Evolutionary conservation across 2,888 invertebrate genomes (phyloP), one percentile per base, ranked within the genome.

Genomic region (Caenorhabditis sp.): DNA sequence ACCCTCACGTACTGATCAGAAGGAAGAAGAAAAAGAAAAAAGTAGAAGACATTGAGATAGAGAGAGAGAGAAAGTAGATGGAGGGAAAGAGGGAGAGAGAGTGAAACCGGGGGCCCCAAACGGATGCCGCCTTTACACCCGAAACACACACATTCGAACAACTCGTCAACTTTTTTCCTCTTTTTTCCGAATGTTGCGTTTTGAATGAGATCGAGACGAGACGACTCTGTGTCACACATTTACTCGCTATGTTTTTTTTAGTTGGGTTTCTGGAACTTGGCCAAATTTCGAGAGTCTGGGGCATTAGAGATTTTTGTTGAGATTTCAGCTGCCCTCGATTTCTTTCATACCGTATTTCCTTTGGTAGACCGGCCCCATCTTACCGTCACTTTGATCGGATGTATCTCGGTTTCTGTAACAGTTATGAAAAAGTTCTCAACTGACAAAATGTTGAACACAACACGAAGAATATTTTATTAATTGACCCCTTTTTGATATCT

Each of bases 41-140:
- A 19, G 38, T 2, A 44, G 16, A 38, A 38, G 12, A 38, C 38
- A 2, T 10, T 38, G 38, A 38, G 12, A 31, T 2, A 38, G 12
- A 35, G 4, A 10, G 38, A 38, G 38, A 38, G 38, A 66, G 51
- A 66, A 66, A 66, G 31, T 19, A 54, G 38, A n/a, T n/a, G n/a
- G n/a, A n/a, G n/a, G n/a, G 51, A 38, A 38, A 68, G n/a, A n/a
- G n/a, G n/a, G n/a, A n/a, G 19, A 22, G 26, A 54, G 38, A 68
- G 68, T 24, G 68, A 51, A 31, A 61, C 24, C 12, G 70, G 70
- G 56, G 31, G n/a, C n/a, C n/a, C 26, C 59, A 56, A 58, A 72
- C 58, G 59, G 47, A 54, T 26, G 49, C 26, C 54, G 63, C 51
- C 49, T 73, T 73, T 73, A 73, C 63, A 61, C 73, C 61, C 72